Percentiles rank a stretch among this genome's conserved stretches.
These are phyloP conservation scores for Lithophane socia DNA, from an alignment of 2,888 invertebrate genomes.

Conservation along the genomic window DNA sequence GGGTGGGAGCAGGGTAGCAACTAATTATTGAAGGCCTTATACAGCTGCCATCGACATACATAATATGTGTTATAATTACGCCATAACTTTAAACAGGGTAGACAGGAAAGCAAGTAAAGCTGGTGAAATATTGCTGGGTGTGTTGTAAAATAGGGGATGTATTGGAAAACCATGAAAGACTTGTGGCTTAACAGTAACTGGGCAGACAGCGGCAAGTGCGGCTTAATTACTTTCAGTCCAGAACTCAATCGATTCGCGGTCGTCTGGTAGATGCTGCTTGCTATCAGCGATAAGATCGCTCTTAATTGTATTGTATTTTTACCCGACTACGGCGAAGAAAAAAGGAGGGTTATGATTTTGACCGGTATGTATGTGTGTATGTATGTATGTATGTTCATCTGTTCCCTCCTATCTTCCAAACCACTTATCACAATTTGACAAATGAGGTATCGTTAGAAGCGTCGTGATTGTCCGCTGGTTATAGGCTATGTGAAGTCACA, in stretches of 20 bases:
- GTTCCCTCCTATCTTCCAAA: too few species aligned
- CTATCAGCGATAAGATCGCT: not conserved
- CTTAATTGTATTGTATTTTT: not conserved
- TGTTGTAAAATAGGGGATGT: not conserved
- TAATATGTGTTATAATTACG: slow-evolving; percentile 40
- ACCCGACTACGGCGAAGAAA: too few species aligned
- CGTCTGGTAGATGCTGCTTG: not conserved
- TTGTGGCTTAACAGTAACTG: not conserved
- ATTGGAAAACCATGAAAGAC: not conserved
- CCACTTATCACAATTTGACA: too few species aligned
- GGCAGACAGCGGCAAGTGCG: not conserved
- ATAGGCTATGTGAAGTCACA: too few species aligned
- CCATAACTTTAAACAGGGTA: slow-evolving; percentile 36
- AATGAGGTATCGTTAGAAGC: too few species aligned
- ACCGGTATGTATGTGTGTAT: too few species aligned
- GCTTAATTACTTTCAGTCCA: slow-evolving; percentile 12
- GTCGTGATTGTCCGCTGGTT: too few species aligned
- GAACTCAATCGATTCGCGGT: not conserved
- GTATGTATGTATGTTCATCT: too few species aligned
- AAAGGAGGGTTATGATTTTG: too few species aligned
- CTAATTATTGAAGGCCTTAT: slow-evolving; percentile 42
- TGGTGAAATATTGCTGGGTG: slow-evolving; percentile 23
- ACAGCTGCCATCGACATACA: slow-evolving; percentile 26
- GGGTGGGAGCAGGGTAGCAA: not conserved
- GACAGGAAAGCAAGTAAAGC: slow-evolving; percentile 39